Base-by-base conservation (phyloP, 2,113 vertebrate genomes). In the Sylvilagus bachmani region DNA sequence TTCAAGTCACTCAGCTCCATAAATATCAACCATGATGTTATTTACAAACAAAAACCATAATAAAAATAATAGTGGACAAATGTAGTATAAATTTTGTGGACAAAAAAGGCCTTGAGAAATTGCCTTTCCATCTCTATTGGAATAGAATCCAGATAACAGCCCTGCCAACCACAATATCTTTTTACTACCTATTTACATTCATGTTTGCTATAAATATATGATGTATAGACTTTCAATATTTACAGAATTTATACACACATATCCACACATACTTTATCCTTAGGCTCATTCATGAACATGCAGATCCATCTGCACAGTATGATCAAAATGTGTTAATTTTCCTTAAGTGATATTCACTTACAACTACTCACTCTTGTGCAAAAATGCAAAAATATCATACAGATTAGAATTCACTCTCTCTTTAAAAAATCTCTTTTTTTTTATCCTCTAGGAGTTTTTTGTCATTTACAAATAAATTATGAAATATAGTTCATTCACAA, bases 401-500 rank as follows among this genome's bases (percentile, higher is more conserved):
- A 93, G 91, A 86, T 95, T 97, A 96, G 24, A 89, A 93, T 89
- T 77, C 19, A 89, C 90, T 97, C 70, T 89, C 87, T 95, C 4
- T 92, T 74, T 61, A 97, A 98, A 95, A 97, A 97, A 53, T 0
- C 25, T 87, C 87, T 89, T 91, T 93, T 89, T 91, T 93, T 82
- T 58, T 96, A 88, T 95, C 70, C 5, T 97, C 97, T 93, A 90
- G 38, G 75, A 5, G 14, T 58, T 58, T 80, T 97, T 95, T 98
- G 38, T 95, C 96, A 95, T 98, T 98, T 98, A 98, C 98, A 98
- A 98, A 98, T 97, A 98, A 98, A 97, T 98, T 98, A 98, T 91
- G 98, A 99, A 99, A 99, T 98, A 97, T 96, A 98, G 89, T 97
- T 98, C 92, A 98, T 98, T 98, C 98, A 98, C 96, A 98, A 98